Percentiles rank a stretch among this genome's conserved stretches.
Evolutionary conservation across 92 coral and sea anemone genomes (phyloP).

Genomic region (Zoanthus sansibaricus): DNA sequence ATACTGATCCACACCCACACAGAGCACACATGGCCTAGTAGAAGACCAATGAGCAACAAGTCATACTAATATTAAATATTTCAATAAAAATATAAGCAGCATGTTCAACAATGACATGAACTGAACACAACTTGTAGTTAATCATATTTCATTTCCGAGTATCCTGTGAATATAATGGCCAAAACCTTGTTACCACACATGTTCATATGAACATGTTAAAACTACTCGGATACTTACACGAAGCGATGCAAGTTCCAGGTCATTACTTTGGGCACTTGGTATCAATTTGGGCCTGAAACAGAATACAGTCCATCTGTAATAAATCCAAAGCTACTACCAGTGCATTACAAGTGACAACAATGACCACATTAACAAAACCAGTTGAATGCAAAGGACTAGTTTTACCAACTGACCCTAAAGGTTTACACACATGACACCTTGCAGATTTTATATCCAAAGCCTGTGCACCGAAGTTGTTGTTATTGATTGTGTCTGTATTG

Average conservation of each 20-base stretch:
- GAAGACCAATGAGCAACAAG: not conserved
- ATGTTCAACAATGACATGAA: too few relatives aligned
- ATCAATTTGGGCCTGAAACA: conserved; percentile 75
- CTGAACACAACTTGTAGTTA: too few relatives aligned
- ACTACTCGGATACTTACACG: conserved; percentile 66
- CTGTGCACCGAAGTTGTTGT: too few relatives aligned
- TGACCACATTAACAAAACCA: not conserved
- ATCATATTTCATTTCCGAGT: too few relatives aligned
- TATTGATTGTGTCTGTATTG: too few relatives aligned
- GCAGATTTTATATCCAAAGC: too few relatives aligned
- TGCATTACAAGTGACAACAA: not conserved
- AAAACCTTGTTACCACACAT: not conserved
- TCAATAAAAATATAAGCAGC: too few relatives aligned
- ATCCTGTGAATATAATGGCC: too few relatives aligned
- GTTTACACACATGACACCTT: not conserved
- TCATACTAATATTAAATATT: too few relatives aligned
- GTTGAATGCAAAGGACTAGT: not conserved
- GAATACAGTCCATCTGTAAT: not conserved
- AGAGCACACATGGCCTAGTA: conserved; percentile 93
- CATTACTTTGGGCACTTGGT: conserved; percentile 93
- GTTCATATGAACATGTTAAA: not conserved
- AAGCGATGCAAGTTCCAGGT: conserved; percentile 96
- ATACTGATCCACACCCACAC: conserved; percentile 91
- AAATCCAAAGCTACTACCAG: not conserved
- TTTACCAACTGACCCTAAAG: not conserved